Conservation (phyloP, 2,113 vertebrate genomes). For the Sclerurus mexicanus region DNA sequence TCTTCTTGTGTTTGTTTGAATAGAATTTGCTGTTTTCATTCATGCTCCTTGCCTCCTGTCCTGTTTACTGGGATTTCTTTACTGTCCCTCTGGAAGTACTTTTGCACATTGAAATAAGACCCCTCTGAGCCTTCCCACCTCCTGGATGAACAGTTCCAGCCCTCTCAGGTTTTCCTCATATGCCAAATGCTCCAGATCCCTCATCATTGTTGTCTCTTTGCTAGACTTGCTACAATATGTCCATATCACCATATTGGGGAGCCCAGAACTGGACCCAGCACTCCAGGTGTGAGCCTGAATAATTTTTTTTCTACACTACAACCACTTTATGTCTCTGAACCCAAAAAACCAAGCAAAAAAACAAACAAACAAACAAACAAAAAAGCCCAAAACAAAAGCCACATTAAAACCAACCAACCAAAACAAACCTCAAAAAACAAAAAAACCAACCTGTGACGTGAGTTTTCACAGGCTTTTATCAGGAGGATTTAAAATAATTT, state of each 20-base stretch:
- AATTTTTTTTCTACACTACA: neutral
- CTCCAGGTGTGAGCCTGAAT: neutral
- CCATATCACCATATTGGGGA: accelerated
- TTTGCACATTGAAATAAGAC: neutral
- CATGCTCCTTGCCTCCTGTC: neutral
- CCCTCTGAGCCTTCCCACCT: accelerated
- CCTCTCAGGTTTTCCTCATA: neutral
- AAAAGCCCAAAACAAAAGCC: too few relatives aligned
- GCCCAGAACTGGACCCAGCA: too few relatives aligned
- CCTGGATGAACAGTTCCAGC: neutral
- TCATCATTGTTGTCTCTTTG: neutral
- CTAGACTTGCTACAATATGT: neutral
- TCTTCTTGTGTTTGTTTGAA: neutral
- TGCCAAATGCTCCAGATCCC: accelerated
- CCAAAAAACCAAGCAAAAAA: too few relatives aligned
- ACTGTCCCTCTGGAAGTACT: neutral
- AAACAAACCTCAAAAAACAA: too few relatives aligned
- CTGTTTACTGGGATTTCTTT: neutral
- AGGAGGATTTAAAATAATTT: neutral
- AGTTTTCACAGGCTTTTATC: neutral
- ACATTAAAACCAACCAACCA: too few relatives aligned
- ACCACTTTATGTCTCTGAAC: neutral
- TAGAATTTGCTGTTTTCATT: neutral
- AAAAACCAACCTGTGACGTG: neutral
- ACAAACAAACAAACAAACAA: neutral